A percentile compares a stretch with the other conserved stretches of the same genome.
Conservation (phyloP, 92 coral and sea anemone genomes). For the Diadumene lineata region DNA sequence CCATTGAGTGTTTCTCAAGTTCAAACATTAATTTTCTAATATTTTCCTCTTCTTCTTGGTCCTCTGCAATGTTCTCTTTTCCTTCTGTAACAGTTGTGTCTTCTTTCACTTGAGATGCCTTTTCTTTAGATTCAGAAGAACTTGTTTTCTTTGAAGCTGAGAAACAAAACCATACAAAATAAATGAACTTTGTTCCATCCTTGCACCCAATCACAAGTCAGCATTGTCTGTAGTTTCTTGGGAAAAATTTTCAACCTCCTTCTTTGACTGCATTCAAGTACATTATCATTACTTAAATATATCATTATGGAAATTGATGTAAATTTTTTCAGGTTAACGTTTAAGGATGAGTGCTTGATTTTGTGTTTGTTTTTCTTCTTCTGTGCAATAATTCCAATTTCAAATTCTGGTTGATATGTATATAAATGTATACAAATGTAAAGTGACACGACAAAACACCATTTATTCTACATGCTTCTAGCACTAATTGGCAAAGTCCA, state of each 20-base stretch:
- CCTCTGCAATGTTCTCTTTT: neutral
- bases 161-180: neutral
- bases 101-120: neutral
- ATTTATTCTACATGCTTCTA: too few species aligned
- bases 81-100: constrained; percentile 7
- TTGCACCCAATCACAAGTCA: too few species aligned
- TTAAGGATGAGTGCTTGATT: too few species aligned
- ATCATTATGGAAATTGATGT: too few species aligned
- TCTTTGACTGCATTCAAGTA: neutral
- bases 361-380: too few species aligned
- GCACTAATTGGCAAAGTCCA: too few species aligned
- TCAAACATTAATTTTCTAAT: constrained; percentile 14
- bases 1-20: constrained; percentile 28
- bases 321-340: too few species aligned
- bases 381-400: too few species aligned
- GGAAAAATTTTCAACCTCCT: neutral
- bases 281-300: neutral
- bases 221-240: too few species aligned
- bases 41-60: constrained; percentile 10
- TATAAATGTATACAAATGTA: too few species aligned
- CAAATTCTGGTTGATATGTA: too few species aligned
- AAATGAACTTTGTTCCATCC: neutral
- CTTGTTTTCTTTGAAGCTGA: constrained; percentile 1
- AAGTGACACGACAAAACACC: too few species aligned
- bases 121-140: neutral